Conservation (phyloP, 2,888 invertebrate species). For the Pyralis farinalis region DNA sequence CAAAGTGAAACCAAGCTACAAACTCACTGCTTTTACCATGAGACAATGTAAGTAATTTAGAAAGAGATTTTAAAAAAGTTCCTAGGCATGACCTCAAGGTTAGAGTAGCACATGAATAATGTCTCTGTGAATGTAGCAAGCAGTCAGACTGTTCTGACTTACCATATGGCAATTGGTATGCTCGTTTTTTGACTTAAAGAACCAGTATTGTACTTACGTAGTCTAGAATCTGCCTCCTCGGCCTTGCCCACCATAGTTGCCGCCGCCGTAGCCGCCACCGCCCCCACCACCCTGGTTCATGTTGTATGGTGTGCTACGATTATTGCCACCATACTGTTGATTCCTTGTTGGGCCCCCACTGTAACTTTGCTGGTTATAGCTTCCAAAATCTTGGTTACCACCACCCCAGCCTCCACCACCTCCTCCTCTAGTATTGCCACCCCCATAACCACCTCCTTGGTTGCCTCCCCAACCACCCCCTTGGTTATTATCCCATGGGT, state of each 20-base stretch:
- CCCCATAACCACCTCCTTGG: constrained; percentile 69
- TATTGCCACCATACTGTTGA: constrained; percentile 85
- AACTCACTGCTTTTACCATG: too few species aligned
- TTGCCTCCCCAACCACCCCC: constrained; percentile 55
- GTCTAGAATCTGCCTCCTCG: constrained; percentile 61
- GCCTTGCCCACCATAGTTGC: constrained; percentile 47
- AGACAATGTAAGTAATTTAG: too few species aligned
- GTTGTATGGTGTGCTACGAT: constrained; percentile 87
- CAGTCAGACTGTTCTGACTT: too few species aligned
- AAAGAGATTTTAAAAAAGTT: too few species aligned
- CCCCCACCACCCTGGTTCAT: constrained; percentile 81
- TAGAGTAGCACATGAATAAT: too few species aligned
- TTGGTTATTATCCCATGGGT: background rate
- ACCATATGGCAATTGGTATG: too few species aligned
- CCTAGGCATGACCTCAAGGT: too few species aligned
- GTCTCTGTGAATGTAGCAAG: too few species aligned
- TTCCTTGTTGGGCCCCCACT: constrained; percentile 92
- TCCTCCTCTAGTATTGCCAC: constrained; percentile 72
- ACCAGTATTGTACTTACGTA: constrained; percentile 43
- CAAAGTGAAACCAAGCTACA: too few species aligned
- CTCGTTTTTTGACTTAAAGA: too few species aligned
- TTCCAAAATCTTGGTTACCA: constrained; percentile 87
- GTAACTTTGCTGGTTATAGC: constrained; percentile 91
- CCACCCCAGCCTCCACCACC: constrained; percentile 68
- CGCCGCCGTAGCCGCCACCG: constrained; percentile 62